These are phyloP conservation scores for Euschistus heros DNA, from an alignment of 1,140 invertebrate genomes.

Conservation along the genomic window DNA sequence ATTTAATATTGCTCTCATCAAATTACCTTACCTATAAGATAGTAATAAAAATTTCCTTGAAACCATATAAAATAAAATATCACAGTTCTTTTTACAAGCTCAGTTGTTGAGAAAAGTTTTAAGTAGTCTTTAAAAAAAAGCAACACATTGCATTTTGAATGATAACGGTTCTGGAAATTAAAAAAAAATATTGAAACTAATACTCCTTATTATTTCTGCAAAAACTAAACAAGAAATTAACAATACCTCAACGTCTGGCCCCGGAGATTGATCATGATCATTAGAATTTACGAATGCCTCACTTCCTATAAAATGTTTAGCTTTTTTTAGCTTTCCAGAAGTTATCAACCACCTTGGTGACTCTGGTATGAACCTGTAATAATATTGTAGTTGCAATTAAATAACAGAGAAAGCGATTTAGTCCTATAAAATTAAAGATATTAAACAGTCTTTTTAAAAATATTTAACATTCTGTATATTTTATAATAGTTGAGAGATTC, in stretches of 20 bases:
- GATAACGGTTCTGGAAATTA: background rate
- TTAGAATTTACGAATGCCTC: too few relatives aligned
- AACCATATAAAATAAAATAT: slow-evolving; percentile 37
- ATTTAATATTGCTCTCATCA: too few relatives aligned
- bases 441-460: too few relatives aligned
- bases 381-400: too few relatives aligned
- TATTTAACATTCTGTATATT: too few relatives aligned
- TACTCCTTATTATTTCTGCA: too few relatives aligned
- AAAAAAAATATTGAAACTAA: slow-evolving; percentile 13
- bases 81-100: slow-evolving; percentile 32
- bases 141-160: slow-evolving; percentile 22
- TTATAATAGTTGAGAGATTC: too few relatives aligned
- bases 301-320: slow-evolving; percentile 29
- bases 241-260: background rate
- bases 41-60: slow-evolving; percentile 41
- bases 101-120: slow-evolving; percentile 27
- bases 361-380: slow-evolving; percentile 37
- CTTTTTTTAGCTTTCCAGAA: slow-evolving; percentile 33
- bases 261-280: background rate
- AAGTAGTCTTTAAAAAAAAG: slow-evolving; percentile 20
- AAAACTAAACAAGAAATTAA: background rate
- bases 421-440: too few relatives aligned
- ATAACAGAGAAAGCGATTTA: too few relatives aligned
- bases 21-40: slow-evolving; percentile 36
- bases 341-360: slow-evolving; percentile 41